These are phyloP conservation scores for Ceratothoa steindachneri DNA, from an alignment of 2,888 invertebrate genomes.

Conservation along the genomic window DNA sequence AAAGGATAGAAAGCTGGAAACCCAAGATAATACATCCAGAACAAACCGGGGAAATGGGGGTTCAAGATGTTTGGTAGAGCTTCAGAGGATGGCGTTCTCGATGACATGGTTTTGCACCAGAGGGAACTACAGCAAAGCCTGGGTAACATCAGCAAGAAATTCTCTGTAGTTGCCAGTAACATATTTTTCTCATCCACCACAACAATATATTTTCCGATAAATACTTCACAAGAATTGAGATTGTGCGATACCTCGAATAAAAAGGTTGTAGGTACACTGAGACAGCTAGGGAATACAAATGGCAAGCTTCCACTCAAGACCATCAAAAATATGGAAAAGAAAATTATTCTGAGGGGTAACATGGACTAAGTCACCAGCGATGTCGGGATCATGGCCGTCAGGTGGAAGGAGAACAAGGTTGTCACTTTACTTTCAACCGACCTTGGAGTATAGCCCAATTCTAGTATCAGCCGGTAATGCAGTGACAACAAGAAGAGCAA, in stretches of 20 bases:
- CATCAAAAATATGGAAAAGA: slow-evolving; percentile 19
- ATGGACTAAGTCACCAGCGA: slow-evolving; percentile 14
- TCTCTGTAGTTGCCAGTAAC: slow-evolving; percentile 18
- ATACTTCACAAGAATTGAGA: slow-evolving; percentile 24
- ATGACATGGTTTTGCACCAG: slow-evolving; percentile 21
- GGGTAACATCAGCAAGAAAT: slow-evolving; percentile 9
- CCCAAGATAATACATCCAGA: slow-evolving; percentile 9
- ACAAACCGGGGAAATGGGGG: slow-evolving; percentile 19
- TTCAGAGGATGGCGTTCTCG: slow-evolving; percentile 20
- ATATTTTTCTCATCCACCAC: neutral
- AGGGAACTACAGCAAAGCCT: neutral
- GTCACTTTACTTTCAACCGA: slow-evolving; percentile 24
- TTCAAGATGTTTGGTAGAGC: slow-evolving; percentile 25
- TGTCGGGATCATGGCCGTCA: slow-evolving; percentile 20
- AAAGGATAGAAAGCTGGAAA: slow-evolving; percentile 26
- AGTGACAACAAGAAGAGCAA: neutral
- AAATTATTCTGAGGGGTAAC: slow-evolving; percentile 9
- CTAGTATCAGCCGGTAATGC: neutral
- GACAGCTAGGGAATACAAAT: slow-evolving; percentile 19
- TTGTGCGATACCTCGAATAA: slow-evolving; percentile 20
- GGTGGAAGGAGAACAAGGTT: slow-evolving; percentile 29
- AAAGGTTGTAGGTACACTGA: slow-evolving; percentile 7
- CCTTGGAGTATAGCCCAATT: slow-evolving; percentile 14
- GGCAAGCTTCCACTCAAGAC: slow-evolving; percentile 21
- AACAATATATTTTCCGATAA: neutral